Evolutionary conservation across 2,113 vertebrate species (phyloP), one percentile per base, ranked within the genome.

Genomic region (Pongo abelii): DNA sequence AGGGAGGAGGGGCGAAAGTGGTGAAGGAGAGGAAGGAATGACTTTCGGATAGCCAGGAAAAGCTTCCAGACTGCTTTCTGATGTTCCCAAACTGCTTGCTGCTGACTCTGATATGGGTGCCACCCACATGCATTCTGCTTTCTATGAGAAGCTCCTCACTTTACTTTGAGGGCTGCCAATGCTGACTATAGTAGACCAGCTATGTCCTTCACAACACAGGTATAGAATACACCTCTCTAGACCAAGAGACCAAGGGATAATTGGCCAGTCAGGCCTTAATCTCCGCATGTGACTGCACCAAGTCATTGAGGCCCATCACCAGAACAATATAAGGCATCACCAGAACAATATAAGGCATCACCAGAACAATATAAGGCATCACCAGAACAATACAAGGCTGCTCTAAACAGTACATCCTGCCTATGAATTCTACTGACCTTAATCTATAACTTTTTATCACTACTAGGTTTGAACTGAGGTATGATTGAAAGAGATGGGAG

Each of bases 1-100:
- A 9, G 9, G 72, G 7, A 17, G 0, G 30, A 10, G 22, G 20
- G n/a, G 16, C 5, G 20, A 69, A 5, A 35, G 16, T 35, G 40
- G 69, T 38, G 22, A n/a, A 87, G 25, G 14, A 69, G 40, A 74
- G n/a, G 35, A 27, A 79, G 35, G 32, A 67, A 8, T 77, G 23
- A 4, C 3, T 30, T 74, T 84, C 18, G 5, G 30, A 80, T 18
- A 57, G 5, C 43, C n/a, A 22, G 27, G 9, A 9, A 25, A 43
- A 74, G 1, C 38, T n/a, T 77, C 18, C 17, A 30, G 72, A 10
- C 27, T 12, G 6, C 0, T n/a, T 52, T 14, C 13, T 13, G 7
- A 35, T 11, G 0, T 46, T 30, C 23, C 32, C 25, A 13, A 50
- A 16, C 38, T 10, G 8, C 69, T 40, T 5, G 7, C 46, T 40